Evolutionary conservation across 2,797 vertebrate species (phyloP).

Genomic region (Picus viridis): DNA sequence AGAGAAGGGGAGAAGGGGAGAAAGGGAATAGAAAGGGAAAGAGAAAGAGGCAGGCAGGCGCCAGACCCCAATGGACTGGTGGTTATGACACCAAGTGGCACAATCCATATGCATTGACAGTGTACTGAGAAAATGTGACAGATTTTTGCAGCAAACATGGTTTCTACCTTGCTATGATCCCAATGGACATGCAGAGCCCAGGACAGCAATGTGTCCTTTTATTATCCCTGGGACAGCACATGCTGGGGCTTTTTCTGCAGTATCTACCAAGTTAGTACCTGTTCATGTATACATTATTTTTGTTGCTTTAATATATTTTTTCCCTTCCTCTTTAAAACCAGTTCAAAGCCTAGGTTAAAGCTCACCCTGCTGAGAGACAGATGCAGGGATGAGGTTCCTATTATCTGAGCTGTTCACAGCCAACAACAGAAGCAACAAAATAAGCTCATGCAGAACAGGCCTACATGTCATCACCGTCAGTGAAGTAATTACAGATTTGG

Average conservation of each 20-base stretch:
- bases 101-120: neutral
- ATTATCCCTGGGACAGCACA: neutral
- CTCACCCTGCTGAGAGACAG: conserved; percentile 49
- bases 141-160: neutral
- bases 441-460: conserved; percentile 44
- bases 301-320: neutral
- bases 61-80: neutral
- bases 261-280: neutral
- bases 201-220: neutral
- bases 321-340: neutral
- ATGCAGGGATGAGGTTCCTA: conserved; percentile 43
- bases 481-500: conserved; percentile 73
- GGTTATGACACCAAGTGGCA: neutral
- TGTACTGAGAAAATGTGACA: neutral
- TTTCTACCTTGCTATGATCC: neutral
- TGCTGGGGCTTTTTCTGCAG: neutral
- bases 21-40: too few species aligned
- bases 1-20: too few species aligned
- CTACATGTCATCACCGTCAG: conserved; percentile 46
- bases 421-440: conserved; percentile 49
- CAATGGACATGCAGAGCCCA: neutral
- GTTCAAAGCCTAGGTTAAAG: conserved; percentile 28
- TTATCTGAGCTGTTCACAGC: conserved; percentile 50
- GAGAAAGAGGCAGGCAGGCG: neutral
- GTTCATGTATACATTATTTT: neutral